Evolutionary conservation across 2,888 invertebrate species (phyloP), one percentile per base, ranked within the genome.

Genomic region (Cybosia mesomella): DNA sequence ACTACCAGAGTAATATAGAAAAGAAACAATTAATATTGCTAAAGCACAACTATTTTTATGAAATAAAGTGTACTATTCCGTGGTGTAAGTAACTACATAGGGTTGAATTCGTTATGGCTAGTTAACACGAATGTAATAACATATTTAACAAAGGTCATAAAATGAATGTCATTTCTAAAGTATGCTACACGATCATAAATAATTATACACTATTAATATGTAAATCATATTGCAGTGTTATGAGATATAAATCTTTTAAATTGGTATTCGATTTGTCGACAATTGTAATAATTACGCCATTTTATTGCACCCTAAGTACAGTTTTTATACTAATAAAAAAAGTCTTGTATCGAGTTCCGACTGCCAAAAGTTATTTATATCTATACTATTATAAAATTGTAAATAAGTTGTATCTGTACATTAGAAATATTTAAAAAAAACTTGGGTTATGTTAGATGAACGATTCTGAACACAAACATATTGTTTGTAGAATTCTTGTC

Each of bases 121-220:
- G 32, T 62, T 54, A 62, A 62, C 62, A 62, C 62, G 62, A 34
- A 62, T 53, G 39, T 43, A 43, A 53, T 54, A 64, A 43, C 65
- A 58, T 59, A 66, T 59, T 66, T 62, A 68, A 64, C 69, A 68
- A 82, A 85, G 85, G 80, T 79, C 79, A 71, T 57, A 43, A 60
- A 76, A 79, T 73, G 70, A 79, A 82, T 71, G 75, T 75, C 68
- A 83, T 84, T 81, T 83, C 78, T 79, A 82, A 76, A 61, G 43
- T 62, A 71, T 73, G 36, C 70, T 70, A 75, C 61, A 78, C 74
- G 76, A 73, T 79, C 75, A 70, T 75, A 76, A 74, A 84, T 80
- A 76, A 82, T 84, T 79, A 75, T 73, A 81, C 72, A 64, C 72
- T 82, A 80, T 83, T 85, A 80, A 82, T 81, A 87, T 83, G 81